Base-by-base conservation (phyloP, 2,888 invertebrate genomes). In the Hybos culiciformis region DNA sequence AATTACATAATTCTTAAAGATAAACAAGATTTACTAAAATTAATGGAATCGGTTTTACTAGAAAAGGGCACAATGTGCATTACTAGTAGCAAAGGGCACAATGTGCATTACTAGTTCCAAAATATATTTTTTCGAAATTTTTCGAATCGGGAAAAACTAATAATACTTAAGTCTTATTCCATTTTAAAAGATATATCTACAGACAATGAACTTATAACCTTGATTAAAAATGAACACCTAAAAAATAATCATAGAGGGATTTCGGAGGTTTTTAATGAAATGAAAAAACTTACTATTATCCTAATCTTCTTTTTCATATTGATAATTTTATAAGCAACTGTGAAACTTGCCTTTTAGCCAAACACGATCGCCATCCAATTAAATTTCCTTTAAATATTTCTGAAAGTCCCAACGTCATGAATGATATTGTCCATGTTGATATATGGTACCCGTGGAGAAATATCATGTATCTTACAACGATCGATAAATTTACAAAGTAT, bases 401-500 rank as follows among this genome's bases (percentile, higher is more conserved):
- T 14, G 33, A 32, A 21, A 34, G 23, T n/a, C 29, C 34, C n/a
- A 31, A 17, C 1, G 21, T 15, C 11, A 31, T 37, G 14, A 42
- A 37, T 15, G 37, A 42, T 11, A 37, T 42, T 7, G 37, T 42
- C 7, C 42, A 42, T 15, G 17, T 42, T 2, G 29, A 42, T 18
- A 37, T 42, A 3, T 40, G 40, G 40, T 40, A 32, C 14, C 40
- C 33, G 14, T 40, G 18, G 18, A 40, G 33, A 33, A 40, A 40
- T 32, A 15, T 21, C 12, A 32, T 40, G 37, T 42, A 37, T 24
- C 12, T 42, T 6, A 42, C 39, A 20, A 32, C 40, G n/a, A 32
- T 32, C 9, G 40, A 40, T 15, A 40, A 40, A 19, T 40, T 40
- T 14, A 32, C 14, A 3, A 40, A 40, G 32, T 40, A 40, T 18